Conservation (phyloP, 2,113 vertebrate genomes). For the Podocnemis expansa region DNA sequence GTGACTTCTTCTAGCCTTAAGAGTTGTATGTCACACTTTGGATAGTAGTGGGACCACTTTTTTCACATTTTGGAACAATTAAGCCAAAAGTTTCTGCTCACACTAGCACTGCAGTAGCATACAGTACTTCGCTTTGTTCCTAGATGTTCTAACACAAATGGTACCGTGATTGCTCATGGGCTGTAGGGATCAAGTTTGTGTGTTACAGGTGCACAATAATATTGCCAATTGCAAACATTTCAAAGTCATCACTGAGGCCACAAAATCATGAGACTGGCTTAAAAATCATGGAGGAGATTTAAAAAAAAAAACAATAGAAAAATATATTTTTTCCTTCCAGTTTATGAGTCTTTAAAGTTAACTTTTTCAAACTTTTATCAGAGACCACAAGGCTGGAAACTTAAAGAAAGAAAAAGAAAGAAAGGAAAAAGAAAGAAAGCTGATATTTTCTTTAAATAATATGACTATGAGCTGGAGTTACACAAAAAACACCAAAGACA, state of each 20-base stretch:
- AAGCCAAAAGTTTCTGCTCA: too few species aligned
- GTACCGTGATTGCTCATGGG: not conserved
- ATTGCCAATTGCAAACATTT: not conserved
- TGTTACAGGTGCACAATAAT: not conserved
- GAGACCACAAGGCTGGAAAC: conserved; percentile 18
- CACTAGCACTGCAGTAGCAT: too few species aligned
- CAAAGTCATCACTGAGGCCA: not conserved
- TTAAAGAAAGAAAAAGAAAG: conserved; percentile 32
- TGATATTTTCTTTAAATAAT: conserved; percentile 11
- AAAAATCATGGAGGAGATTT: conserved; percentile 56
- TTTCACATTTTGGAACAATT: too few species aligned
- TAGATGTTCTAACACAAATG: not conserved
- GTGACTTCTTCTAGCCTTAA: too few species aligned
- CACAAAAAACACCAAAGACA: not conserved
- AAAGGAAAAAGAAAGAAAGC: not conserved
- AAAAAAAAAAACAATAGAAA: not conserved
- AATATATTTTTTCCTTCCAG: not conserved
- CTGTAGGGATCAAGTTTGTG: not conserved
- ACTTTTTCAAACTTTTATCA: conserved; percentile 62
- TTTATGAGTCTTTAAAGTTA: conserved; percentile 60
- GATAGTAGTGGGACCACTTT: too few species aligned
- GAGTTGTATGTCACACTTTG: too few species aligned
- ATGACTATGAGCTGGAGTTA: not conserved
- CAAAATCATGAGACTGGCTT: conserved; percentile 25
- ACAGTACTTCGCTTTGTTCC: not conserved